Base-by-base conservation (phyloP, 2,888 invertebrate genomes). In the Microctonus aethiopoides region DNA sequence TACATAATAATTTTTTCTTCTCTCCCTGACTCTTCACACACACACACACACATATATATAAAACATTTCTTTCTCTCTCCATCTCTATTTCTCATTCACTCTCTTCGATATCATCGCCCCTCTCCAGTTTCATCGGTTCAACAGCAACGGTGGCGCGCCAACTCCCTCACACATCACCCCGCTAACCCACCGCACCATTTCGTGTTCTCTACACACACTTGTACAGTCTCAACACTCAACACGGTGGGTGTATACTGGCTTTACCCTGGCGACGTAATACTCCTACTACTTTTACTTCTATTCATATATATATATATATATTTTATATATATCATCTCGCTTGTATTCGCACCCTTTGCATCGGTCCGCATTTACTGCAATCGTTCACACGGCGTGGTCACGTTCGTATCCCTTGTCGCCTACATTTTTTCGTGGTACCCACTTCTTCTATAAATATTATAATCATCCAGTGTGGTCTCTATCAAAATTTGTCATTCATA, bases 351-450 rank as follows among this genome's bases (percentile, higher is more conserved):
- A 39, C 41, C 64, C 46, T 65, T 66, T 68, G 72, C 68, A 56
- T 54, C 29, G 9, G 46, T 46, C 5, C 46, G 22, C 24, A 61
- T n/a, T 41, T 41, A 36, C 24, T 46, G 13, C 51, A 41, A 29
- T 71, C 67, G 61, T 76, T 67, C 72, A 71, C 75, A 70, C 72
- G 74, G 75, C 75, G 76, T 79, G 78, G 72, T 77, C 60, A 77
- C 78, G 67, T 73, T 63, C 57, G 62, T 52, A 70, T 52, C 65
- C 67, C 69, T 77, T 68, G 54, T 36, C 34, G 26, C 32, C 56
- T 51, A 46, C 65, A 46, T 52, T 29, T 64, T 57, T 16, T 46
- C 20, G 62, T 59, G 64, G 68, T 70, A 63, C 67, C 39, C 75
- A 72, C 77, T 74, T 75, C 76, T 72, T 77, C n/a, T n/a, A n/a